Conservation (phyloP, 2,888 invertebrate species). For the Dicroscelio sp. region DNA sequence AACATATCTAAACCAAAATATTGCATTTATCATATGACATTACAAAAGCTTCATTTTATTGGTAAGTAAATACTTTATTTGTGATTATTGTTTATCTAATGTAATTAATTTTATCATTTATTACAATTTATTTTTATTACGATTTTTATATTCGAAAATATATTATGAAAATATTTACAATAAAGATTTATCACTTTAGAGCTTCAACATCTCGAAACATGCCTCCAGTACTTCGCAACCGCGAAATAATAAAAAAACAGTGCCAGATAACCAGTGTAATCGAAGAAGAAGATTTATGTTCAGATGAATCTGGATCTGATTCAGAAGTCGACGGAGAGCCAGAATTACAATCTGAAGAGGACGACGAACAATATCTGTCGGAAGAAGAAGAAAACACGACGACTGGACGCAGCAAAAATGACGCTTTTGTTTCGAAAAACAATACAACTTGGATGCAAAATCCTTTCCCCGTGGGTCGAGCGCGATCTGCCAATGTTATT, state of each 20-base stretch:
- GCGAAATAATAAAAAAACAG: slow-evolving; percentile 31
- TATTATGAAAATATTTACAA: not conserved
- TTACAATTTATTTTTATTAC: not conserved
- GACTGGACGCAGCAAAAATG: not conserved
- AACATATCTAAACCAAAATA: slow-evolving; percentile 4
- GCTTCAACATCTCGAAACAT: not conserved
- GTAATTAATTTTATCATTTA: slow-evolving; percentile 6
- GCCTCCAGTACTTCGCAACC: slow-evolving; percentile 40
- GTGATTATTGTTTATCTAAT: not conserved
- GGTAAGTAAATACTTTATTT: slow-evolving; percentile 18
- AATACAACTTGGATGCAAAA: slow-evolving; percentile 18
- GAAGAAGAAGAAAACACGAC: slow-evolving; percentile 4
- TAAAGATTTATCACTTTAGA: not conserved
- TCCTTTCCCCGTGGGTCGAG: slow-evolving; percentile 45
- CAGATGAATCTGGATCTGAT: slow-evolving; percentile 26
- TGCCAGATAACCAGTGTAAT: not conserved
- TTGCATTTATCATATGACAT: not conserved
- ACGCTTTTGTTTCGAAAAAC: slow-evolving; percentile 25
- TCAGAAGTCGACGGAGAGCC: slow-evolving; percentile 37
- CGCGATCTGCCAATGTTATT: slow-evolving; percentile 38
- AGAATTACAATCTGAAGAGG: slow-evolving; percentile 45
- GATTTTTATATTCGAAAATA: not conserved
- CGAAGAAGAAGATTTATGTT: not conserved
- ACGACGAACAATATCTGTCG: slow-evolving; percentile 24
- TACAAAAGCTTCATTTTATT: slow-evolving; percentile 24